Evolutionary conservation across 2,888 invertebrate genomes (phyloP), one percentile per base, ranked within the genome.

Genomic region (Saturnia pavonia): DNA sequence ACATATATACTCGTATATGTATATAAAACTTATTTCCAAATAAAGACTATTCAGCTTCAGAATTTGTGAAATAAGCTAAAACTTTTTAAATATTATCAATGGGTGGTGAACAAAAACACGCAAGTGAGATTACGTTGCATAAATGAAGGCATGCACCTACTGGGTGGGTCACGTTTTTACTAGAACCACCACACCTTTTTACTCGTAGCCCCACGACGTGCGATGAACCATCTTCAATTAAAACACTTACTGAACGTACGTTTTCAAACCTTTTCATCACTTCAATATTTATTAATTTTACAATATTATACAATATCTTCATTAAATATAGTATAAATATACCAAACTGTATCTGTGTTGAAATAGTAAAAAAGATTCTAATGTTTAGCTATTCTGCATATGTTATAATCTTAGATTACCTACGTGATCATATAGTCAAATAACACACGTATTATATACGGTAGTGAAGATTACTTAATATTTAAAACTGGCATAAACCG

Each of bases 401-500:
- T 43, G 40, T 65, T 40, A 65, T 65, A 19, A 65, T 40, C 40
- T 65, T 65, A 34, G 65, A 65, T 65, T 40, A 40, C 40, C 12
- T 22, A n/a, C 22, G 22, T 51, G 40, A 19, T 65, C 22, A 67
- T 54, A 14, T 19, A 67, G n/a, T 63, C 63, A 25, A 25, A 40
- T n/a, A 22, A 25, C 48, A 22, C 40, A 42, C 66, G 42, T 67
- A 70, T n/a, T n/a, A n/a, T 51, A 74, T 74, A 72, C 71, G 71
- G 40, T 65, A 34, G 22, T 65, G 65, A 77, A 78, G 78, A 82
- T 83, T 85, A 25, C 84, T 91, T 86, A 91, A 91, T 91, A 91
- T 91, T 91, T 90, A 88, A 90, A 91, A 89, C 84, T 85, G 82
- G 77, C 80, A 84, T 90, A 88, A 89, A 88, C 84, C 83, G 81